Base-by-base conservation (phyloP, 2,797 vertebrate genomes). In the Rhabdophis nuchalis region DNA sequence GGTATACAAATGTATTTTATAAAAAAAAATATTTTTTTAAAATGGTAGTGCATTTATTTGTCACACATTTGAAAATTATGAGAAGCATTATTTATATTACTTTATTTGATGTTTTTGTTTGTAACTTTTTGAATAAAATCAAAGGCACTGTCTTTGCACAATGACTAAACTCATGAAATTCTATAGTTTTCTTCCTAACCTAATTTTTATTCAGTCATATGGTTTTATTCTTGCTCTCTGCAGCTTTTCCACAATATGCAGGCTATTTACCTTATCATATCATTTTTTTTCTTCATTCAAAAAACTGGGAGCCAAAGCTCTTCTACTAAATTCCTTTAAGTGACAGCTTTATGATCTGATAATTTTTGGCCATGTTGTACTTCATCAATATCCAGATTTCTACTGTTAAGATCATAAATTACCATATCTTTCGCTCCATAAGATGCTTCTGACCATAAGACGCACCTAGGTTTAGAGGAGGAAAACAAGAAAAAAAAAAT, bases 1-100 rank as follows among this genome's bases (percentile, higher is more conserved):
- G 99, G 99, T 99, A 98, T 97, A 95, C 64, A 95, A 91, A 96
- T 32, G 20, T 23, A 54, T 29, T 29, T 20, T 50, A 57, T 56
- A 56, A 93, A 50, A 56, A 93, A 50, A 53, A 91, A 32, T 57
- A 57, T 89, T 91, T 92, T 91, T 92, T 92, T 88, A 61, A 36
- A 58, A 58, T 13, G 72, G 16, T 95, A 53, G 29, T 94, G 9
- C 27, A 86, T 91, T 85, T 29, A 91, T 58, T 95, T 94, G 3
- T 86, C 16, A 9, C 89, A 41, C 41, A 85, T 4, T 90, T 32
- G 92, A 95, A 85, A 90, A 92, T 16, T 3, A 57, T 32, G 10
- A 93, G 54, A 89, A 61, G 53, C 4, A 50, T 90, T 72, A 89
- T 93, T 93, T 93, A 18, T n/a, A 85, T 85, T 50, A 77, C 23